phyloP scores from a whole-genome alignment of 2,113 vertebrate genomes.

The Microcebus murinus region DNA sequence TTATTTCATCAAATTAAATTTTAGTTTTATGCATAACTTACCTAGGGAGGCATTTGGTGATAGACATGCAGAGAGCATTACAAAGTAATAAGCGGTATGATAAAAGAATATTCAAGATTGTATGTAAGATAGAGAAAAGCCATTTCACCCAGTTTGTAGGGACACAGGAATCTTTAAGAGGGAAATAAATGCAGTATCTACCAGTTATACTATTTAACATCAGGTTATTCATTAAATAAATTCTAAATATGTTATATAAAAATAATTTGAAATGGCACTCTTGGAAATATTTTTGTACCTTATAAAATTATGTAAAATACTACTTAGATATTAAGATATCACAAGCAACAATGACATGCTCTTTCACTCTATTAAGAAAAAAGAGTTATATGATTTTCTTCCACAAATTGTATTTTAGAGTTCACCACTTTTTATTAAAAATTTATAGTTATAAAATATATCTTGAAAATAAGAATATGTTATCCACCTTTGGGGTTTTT shows the following conservation, averaged over 20 bases:
- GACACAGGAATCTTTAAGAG: not conserved
- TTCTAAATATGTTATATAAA: not conserved
- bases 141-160: not conserved
- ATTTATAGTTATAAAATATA: constrained; percentile 29
- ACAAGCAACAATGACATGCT: not conserved
- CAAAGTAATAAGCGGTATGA: not conserved
- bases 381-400: not conserved
- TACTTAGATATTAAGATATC: not conserved
- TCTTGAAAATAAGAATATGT: not conserved
- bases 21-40: not conserved
- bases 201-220: not conserved
- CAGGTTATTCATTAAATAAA: not conserved
- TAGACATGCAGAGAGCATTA: not conserved
- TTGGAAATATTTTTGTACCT: constrained; percentile 1
- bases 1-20: constrained; percentile 42
- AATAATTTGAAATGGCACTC: not conserved
- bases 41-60: not conserved
- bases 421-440: not conserved
- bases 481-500: not conserved
- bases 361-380: not conserved
- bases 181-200: constrained; percentile 36
- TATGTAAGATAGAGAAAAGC: not conserved
- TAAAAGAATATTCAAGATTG: not conserved
- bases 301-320: constrained; percentile 24
- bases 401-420: not conserved